These are phyloP conservation scores for Trinorchestia longiramus DNA, from an alignment of 1,140 invertebrate genomes.

Conservation along the genomic window DNA sequence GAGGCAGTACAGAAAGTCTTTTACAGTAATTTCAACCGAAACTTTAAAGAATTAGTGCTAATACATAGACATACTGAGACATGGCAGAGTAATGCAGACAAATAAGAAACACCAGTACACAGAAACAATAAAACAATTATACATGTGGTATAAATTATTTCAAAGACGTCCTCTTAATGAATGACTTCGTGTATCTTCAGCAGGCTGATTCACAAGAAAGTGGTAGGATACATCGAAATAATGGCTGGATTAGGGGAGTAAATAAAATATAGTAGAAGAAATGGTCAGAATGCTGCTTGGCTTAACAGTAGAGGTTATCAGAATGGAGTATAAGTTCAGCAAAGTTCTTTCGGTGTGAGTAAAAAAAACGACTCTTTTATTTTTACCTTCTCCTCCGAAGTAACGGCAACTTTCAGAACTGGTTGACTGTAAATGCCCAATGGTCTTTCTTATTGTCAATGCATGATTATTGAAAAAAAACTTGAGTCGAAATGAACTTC, in stretches of 20 bases:
- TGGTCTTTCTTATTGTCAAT: background rate
- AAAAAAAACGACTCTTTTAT: background rate
- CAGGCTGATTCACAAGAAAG: background rate
- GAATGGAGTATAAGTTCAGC: background rate
- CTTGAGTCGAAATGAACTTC: background rate
- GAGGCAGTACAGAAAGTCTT: background rate
- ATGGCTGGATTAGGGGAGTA: background rate
- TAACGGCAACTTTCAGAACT: background rate
- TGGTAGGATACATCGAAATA: background rate
- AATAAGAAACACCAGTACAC: background rate
- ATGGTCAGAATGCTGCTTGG: background rate
- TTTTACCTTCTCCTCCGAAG: background rate
- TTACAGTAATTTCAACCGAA: background rate
- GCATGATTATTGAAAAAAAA: background rate
- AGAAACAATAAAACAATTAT: background rate
- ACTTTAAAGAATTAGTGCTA: background rate
- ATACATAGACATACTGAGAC: background rate
- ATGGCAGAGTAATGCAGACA: background rate
- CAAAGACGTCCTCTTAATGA: background rate
- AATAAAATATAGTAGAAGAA: background rate
- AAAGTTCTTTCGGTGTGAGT: background rate
- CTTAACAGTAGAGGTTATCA: background rate
- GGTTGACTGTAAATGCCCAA: background rate
- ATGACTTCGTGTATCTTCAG: background rate
- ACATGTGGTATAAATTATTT: too few relatives aligned